Percentiles rank a stretch among this genome's conserved stretches.
Evolutionary conservation across 2,888 invertebrate species (phyloP).

Genomic region (Epinotia demarniana): DNA sequence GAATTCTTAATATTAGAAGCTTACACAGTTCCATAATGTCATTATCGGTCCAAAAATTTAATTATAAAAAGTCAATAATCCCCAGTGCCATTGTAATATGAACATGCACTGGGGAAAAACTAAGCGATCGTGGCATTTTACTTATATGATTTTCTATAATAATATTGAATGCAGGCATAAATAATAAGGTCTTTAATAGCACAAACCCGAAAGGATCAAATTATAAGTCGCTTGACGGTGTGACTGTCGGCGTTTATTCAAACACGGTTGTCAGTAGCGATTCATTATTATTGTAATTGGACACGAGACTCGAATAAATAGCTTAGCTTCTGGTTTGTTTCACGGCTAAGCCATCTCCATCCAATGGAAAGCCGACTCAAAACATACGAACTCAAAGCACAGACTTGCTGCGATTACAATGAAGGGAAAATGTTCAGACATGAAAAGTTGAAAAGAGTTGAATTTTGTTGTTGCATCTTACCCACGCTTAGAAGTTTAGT

Average conservation of each 20-base stretch:
- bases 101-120: too few relatives aligned
- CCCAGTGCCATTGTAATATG: too few relatives aligned
- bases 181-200: too few relatives aligned
- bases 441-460: slow-evolving; percentile 44
- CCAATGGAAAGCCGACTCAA: slow-evolving; percentile 51
- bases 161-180: too few relatives aligned
- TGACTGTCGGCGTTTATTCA: slow-evolving; percentile 57
- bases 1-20: too few relatives aligned
- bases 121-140: too few relatives aligned
- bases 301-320: slow-evolving; percentile 70
- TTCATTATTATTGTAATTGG: slow-evolving; percentile 75
- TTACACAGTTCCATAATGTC: neutral
- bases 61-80: too few relatives aligned
- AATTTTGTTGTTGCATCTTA: slow-evolving; percentile 4
- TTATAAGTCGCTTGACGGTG: slow-evolving; percentile 48
- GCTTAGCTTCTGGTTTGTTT: slow-evolving; percentile 60
- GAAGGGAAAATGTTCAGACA: slow-evolving; percentile 54
- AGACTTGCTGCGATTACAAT: slow-evolving; percentile 45
- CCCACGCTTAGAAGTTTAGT: neutral
- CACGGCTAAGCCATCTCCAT: slow-evolving; percentile 48
- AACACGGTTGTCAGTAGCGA: slow-evolving; percentile 63
- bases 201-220: too few relatives aligned
- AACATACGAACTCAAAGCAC: slow-evolving; percentile 45
- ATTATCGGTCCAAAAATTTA: neutral
- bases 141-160: too few relatives aligned